Conservation (phyloP, 2,113 vertebrate species). For the Lamprotornis superbus region DNA sequence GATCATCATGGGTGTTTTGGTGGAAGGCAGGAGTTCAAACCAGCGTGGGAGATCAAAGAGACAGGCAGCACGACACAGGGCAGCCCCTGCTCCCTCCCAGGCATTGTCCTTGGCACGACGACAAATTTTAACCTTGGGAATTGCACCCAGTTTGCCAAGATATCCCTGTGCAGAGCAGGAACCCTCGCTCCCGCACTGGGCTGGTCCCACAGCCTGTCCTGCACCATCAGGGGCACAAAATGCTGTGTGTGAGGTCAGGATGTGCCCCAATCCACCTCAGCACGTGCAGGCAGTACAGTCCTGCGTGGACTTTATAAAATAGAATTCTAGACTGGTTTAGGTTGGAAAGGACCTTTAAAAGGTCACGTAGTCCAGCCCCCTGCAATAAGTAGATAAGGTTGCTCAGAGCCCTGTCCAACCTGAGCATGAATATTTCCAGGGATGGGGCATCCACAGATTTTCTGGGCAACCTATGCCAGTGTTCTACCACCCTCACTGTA, state of each 20-base stretch:
- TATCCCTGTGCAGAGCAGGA: neutral
- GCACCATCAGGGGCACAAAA: neutral
- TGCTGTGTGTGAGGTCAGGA: neutral
- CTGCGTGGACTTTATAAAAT: neutral
- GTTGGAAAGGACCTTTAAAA: neutral
- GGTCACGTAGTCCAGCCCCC: neutral
- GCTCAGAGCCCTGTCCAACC: neutral
- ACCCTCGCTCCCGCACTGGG: rapidly evolving
- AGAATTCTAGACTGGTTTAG: neutral
- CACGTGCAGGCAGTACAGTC: rapidly evolving
- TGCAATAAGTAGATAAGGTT: neutral
- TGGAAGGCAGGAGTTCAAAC: neutral
- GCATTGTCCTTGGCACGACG: neutral
- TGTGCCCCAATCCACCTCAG: neutral
- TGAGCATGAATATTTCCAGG: neutral
- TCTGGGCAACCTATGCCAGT: neutral
- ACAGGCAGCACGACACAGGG: neutral
- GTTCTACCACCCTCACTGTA: neutral
- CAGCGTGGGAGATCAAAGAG: neutral
- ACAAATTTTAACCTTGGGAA: neutral
- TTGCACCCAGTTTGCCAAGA: neutral
- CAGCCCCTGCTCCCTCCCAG: neutral
- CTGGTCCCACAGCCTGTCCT: neutral
- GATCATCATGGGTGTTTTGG: neutral
- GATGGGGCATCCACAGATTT: neutral